Conservation (phyloP, 2,888 invertebrate genomes). For the Aphrophora alni region DNA sequence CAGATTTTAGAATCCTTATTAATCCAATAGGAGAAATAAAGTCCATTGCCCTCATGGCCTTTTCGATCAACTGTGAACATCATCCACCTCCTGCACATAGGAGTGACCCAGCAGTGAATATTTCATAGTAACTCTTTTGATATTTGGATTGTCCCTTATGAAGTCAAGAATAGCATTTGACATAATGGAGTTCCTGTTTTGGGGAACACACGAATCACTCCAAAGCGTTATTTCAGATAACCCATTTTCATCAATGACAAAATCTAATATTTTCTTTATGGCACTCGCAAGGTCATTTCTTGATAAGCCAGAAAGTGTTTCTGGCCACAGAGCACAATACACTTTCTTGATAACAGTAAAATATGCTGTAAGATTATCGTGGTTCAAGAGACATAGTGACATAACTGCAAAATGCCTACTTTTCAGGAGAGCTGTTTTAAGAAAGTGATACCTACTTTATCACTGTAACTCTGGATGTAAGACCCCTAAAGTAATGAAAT, state of each 20-base stretch:
- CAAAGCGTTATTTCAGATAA: conserved; percentile 3
- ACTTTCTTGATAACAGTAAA: conserved; percentile 12
- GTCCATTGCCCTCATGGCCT: too few relatives aligned
- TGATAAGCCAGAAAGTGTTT: neutral
- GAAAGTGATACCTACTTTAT: neutral
- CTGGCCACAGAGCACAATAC: conserved; percentile 21
- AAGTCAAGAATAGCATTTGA: conserved; percentile 28
- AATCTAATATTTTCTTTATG: conserved; percentile 17
- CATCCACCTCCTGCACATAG: conserved; percentile 24
- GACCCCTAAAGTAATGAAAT: conserved; percentile 7
- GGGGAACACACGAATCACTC: conserved; percentile 20
- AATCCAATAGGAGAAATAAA: neutral
- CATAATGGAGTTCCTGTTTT: conserved; percentile 19
- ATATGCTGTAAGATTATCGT: neutral
- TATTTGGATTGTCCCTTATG: neutral
- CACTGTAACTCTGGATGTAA: conserved; percentile 12
- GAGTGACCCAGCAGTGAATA: conserved; percentile 25
- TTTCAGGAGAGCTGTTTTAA: conserved; percentile 15
- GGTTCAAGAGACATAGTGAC: neutral
- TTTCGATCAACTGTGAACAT: too few relatives aligned
- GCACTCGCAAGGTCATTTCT: conserved; percentile 29
- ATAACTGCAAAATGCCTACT: conserved; percentile 21
- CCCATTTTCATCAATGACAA: conserved; percentile 19
- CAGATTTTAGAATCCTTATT: conserved; percentile 2
- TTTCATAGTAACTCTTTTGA: neutral